Percentiles rank a stretch among this genome's conserved stretches.
These are phyloP conservation scores for Ectemnius cavifrons DNA, from an alignment of 2,888 invertebrate species.

Conservation along the genomic window DNA sequence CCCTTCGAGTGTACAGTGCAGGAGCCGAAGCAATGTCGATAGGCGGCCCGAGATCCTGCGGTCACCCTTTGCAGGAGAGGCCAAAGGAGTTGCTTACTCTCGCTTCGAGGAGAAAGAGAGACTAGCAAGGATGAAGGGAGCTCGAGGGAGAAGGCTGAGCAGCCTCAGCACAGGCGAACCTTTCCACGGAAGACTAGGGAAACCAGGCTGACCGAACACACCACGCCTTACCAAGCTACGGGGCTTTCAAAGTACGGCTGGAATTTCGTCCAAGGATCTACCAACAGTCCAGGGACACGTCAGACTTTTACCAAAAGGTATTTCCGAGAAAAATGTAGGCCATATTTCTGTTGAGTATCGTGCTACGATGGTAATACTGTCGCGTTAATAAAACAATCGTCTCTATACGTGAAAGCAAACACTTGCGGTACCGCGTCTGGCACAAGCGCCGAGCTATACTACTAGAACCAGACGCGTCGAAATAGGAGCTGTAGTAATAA, in stretches of 20 bases:
- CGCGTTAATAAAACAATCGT: too few relatives aligned
- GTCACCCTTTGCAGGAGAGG: conserved; percentile 72
- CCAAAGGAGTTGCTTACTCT: conserved; percentile 69
- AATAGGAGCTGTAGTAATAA: too few relatives aligned
- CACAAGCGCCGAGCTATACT: too few relatives aligned
- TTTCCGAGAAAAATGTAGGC: too few relatives aligned
- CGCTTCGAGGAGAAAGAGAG: conserved; percentile 31
- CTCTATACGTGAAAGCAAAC: too few relatives aligned
- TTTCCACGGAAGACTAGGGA: conserved; percentile 51
- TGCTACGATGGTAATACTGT: too few relatives aligned
- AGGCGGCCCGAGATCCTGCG: conserved; percentile 73
- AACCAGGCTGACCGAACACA: conserved; percentile 64
- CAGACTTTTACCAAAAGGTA: too few relatives aligned
- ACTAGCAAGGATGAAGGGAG: conserved; percentile 8
- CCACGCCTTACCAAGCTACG: conserved; percentile 65
- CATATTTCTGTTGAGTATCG: too few relatives aligned
- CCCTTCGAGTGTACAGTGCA: conserved; percentile 46
- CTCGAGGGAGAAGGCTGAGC: conserved; percentile 10
- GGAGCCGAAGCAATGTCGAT: conserved; percentile 70
- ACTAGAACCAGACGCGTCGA: too few relatives aligned
- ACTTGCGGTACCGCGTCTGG: too few relatives aligned
- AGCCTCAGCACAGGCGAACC: conserved; percentile 40
- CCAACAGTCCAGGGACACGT: conserved; percentile 30
- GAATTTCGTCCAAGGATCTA: conserved; percentile 70
- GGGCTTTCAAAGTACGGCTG: conserved; percentile 74